These are phyloP conservation scores for Formicarius rufipectus DNA, from an alignment of 2,113 vertebrate species.

Conservation along the genomic window DNA sequence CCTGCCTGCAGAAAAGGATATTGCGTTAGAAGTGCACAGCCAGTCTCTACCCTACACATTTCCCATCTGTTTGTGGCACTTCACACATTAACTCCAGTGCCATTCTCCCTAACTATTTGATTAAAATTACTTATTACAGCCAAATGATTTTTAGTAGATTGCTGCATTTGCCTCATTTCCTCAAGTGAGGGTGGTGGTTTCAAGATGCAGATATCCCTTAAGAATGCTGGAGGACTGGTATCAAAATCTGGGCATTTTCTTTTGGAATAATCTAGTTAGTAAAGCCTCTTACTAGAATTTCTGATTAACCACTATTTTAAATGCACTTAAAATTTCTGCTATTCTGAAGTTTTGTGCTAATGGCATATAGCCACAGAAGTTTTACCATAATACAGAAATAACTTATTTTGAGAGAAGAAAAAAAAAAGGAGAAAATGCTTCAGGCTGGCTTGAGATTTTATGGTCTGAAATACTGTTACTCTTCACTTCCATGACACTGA, in stretches of 20 bases:
- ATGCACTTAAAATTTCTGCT: background rate
- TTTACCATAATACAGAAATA: background rate
- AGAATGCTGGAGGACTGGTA: background rate
- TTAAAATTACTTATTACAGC: slow-evolving; percentile 56
- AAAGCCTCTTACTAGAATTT: background rate
- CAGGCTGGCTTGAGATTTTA: background rate
- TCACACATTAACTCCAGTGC: slow-evolving; percentile 18
- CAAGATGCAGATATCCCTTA: slow-evolving; percentile 5
- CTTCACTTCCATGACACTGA: background rate
- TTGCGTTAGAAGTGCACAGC: background rate
- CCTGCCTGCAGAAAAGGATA: background rate
- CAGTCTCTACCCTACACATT: background rate
- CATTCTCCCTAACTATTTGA: slow-evolving; percentile 46
- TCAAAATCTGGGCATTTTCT: background rate
- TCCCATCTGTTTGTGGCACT: slow-evolving; percentile 10
- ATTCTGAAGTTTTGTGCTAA: background rate
- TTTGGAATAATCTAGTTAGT: background rate
- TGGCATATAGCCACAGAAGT: background rate
- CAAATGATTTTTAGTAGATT: slow-evolving; percentile 55
- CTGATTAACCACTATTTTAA: background rate
- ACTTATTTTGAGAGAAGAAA: background rate
- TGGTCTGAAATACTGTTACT: background rate
- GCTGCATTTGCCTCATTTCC: slow-evolving; percentile 29
- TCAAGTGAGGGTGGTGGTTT: slow-evolving; percentile 29
- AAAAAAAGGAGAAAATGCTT: background rate